Conservation (phyloP, 2,888 invertebrate genomes). For the Acanthopleura granulata region DNA sequence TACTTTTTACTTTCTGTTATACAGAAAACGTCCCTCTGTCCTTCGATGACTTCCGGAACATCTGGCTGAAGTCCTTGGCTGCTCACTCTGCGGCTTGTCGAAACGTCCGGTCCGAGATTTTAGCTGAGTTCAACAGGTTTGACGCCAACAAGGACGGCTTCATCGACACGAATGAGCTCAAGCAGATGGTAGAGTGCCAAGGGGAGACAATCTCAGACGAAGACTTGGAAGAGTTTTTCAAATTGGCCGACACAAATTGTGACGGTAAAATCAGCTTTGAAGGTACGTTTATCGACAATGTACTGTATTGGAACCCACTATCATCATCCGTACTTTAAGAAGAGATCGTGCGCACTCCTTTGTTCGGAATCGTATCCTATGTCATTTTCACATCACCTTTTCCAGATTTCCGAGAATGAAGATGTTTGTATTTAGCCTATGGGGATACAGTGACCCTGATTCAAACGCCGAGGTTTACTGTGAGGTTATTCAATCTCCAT, state of each 20-base stretch:
- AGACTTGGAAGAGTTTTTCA: conserved; percentile 10
- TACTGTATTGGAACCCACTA: too few species aligned
- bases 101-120: neutral
- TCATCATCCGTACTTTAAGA: too few species aligned
- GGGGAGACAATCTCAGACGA: conserved; percentile 13
- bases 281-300: neutral
- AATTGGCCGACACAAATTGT: conserved; percentile 13
- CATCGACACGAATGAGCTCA: conserved; percentile 1
- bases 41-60: neutral
- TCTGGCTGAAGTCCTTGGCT: neutral
- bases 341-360: too few species aligned
- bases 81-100: neutral
- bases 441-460: too few species aligned
- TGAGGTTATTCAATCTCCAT: too few species aligned
- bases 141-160: conserved; percentile 12
- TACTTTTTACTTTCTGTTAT: neutral
- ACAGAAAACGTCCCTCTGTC: neutral
- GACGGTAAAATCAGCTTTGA: conserved; percentile 17
- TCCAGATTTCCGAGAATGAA: too few species aligned
- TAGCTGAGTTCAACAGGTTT: neutral
- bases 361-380: too few species aligned
- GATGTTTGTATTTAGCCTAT: too few species aligned
- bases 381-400: too few species aligned
- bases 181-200: neutral
- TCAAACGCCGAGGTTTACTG: too few species aligned